A percentile compares a stretch with the other conserved stretches of the same genome.
Conservation (phyloP, 2,797 vertebrate species). For the Xiphophorus birchmanni region DNA sequence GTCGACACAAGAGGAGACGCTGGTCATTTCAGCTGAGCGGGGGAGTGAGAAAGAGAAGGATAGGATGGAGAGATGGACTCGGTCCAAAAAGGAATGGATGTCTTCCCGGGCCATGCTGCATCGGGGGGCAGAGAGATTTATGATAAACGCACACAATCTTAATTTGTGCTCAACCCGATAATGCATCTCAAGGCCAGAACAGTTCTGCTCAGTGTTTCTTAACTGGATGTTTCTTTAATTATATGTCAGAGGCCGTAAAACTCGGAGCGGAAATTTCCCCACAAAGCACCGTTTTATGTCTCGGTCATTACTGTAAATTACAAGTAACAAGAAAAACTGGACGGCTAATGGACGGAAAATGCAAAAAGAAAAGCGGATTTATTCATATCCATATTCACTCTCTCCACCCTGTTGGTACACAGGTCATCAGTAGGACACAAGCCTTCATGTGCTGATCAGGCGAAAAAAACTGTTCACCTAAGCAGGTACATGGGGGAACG, state of each 20-base stretch:
- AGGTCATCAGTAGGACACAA: constrained; percentile 41
- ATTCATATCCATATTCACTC: constrained; percentile 73
- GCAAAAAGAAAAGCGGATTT: constrained; percentile 78
- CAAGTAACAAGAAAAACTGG: constrained; percentile 56
- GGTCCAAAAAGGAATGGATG: constrained; percentile 75
- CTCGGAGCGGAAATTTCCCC: constrained; percentile 68
- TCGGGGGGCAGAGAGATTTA: constrained; percentile 81
- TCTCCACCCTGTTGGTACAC: constrained; percentile 61
- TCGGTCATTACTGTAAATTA: constrained; percentile 72
- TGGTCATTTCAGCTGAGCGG: constrained; percentile 54
- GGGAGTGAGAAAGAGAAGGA: constrained; percentile 22
- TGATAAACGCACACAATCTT: constrained; percentile 79
- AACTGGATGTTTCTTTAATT: constrained; percentile 89
- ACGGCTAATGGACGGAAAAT: constrained; percentile 56
- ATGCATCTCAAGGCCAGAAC: constrained; percentile 80
- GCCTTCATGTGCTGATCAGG: constrained; percentile 46
- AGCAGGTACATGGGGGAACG: constrained; percentile 41
- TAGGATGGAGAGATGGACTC: constrained; percentile 70
- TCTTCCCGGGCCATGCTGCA: constrained; percentile 57
- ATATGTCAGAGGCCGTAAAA: constrained; percentile 88
- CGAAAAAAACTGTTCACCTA: constrained; percentile 22
- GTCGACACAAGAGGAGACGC: constrained; percentile 47
- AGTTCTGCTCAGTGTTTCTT: constrained; percentile 82
- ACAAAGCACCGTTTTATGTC: constrained; percentile 76
- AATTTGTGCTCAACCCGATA: constrained; percentile 80